Base-by-base conservation (phyloP, 2,888 invertebrate species). In the Caenorhabditis parvicauda region DNA sequence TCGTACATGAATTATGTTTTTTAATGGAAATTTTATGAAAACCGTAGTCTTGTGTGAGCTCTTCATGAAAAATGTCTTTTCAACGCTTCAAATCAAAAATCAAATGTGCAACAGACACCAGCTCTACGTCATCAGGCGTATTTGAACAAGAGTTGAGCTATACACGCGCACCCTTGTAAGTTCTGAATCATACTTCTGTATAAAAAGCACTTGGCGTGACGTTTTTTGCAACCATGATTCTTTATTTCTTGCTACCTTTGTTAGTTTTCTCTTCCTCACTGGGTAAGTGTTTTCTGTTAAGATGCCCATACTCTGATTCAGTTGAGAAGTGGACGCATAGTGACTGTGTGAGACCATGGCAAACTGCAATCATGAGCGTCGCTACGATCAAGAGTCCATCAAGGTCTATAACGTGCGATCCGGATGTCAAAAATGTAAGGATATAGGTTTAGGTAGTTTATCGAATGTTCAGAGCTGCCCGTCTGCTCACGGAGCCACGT, bases 311-410 rank as follows among this genome's bases (percentile, higher is more conserved):
- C n/a, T 56, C 60, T 0, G 50, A 48, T 25, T 38, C 58, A 0
- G 62, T 62, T 7, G 54, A 54, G 24, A 39, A 46, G 52, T 62
- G 62, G 62, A 45, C 58, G 1, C 48, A 58, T 6, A 47, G 47
- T 4, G 67, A 70, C 27, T 70, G 70, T 37, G 56, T 63, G 9
- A 53, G 70, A 12, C 67, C 67, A 24, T 70, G 70, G 70, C 70
- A 70, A 57, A 38, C 44, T 14, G 55, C 70, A 9, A 29, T 58
- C 22, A 56, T 67, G 57, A 50, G 57, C 14, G 54, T 55, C 21
- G 43, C 70, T 2, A 63, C 64, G 7, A 25, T 70, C 7, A 42
- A 54, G n/a, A 48, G 43, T n/a, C 70, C 70, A 25, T 54, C 67
- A 5, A 48, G 64, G 43, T 59, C 70, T 2, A 52, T 64, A 3